Percentiles rank a stretch among this genome's conserved stretches.
These are phyloP conservation scores for Brachionus koreanus DNA, from an alignment of 1,140 invertebrate genomes.

Conservation along the genomic window DNA sequence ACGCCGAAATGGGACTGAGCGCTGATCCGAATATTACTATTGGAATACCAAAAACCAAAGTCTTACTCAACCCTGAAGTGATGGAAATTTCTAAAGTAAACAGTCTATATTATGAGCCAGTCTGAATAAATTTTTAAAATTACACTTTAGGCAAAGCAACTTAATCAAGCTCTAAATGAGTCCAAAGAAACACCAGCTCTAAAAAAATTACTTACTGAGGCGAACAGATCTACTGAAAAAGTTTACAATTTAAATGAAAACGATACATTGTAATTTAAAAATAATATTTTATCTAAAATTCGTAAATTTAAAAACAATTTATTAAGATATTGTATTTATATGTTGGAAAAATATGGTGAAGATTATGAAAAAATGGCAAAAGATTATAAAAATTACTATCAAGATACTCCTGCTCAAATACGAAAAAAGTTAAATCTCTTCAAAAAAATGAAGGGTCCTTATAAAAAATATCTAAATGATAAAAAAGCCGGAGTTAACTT, in stretches of 20 bases:
- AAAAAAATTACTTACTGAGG: not conserved
- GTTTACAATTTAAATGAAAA: slow-evolving; percentile 24
- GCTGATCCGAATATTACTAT: slow-evolving; percentile 18
- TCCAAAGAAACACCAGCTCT: not conserved
- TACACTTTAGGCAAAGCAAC: not conserved
- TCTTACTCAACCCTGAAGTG: slow-evolving; percentile 30
- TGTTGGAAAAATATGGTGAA: slow-evolving; percentile 44
- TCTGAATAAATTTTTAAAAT: not conserved
- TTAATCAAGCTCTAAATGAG: not conserved
- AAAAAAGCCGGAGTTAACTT: slow-evolving; percentile 37
- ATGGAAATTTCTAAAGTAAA: slow-evolving; percentile 24
- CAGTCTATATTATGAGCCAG: not conserved
- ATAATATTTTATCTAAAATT: not conserved
- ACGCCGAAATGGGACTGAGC: slow-evolving; percentile 1
- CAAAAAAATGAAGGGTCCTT: slow-evolving; percentile 10
- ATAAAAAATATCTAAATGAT: slow-evolving; percentile 36
- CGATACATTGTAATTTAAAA: not conserved
- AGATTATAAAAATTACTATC: slow-evolving; percentile 44
- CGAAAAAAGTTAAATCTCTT: slow-evolving; percentile 28
- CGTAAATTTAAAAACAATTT: not conserved
- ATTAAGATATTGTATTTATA: slow-evolving; percentile 36
- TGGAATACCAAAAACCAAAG: slow-evolving; percentile 34
- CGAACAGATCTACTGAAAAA: not conserved
- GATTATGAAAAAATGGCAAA: slow-evolving; percentile 39
- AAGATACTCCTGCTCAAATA: slow-evolving; percentile 30